phyloP scores from a whole-genome alignment of 2,888 invertebrate species.

The Diarsia rubi region DNA sequence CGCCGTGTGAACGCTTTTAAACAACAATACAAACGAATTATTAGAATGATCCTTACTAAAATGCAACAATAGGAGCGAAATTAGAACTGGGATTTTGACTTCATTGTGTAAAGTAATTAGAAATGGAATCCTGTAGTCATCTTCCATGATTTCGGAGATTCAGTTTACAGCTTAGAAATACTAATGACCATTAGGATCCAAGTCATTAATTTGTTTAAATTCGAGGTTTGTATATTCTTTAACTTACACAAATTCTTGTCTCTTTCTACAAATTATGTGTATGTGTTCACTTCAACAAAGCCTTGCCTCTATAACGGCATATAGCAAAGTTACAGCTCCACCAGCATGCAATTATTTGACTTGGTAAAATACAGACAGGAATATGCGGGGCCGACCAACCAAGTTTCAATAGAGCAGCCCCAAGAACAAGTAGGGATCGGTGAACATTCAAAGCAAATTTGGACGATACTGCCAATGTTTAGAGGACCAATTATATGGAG shows the following conservation, averaged over 20 bases:
- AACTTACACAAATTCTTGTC: neutral
- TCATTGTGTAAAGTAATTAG: slow-evolving; percentile 35
- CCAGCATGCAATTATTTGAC: slow-evolving; percentile 33
- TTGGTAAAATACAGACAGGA: slow-evolving; percentile 17
- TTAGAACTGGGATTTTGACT: slow-evolving; percentile 47
- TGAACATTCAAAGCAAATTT: neutral
- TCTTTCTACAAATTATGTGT: neutral
- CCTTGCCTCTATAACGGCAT: neutral
- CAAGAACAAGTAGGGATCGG: slow-evolving; percentile 1
- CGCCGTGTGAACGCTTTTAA: slow-evolving; percentile 47
- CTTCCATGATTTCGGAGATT: slow-evolving; percentile 23
- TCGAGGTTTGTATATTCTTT: neutral
- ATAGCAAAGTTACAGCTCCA: slow-evolving; percentile 6
- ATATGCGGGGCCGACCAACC: slow-evolving; percentile 33
- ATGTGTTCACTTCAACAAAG: neutral
- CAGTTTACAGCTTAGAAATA: slow-evolving; percentile 15
- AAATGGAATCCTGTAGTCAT: slow-evolving; percentile 19
- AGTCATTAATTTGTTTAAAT: slow-evolving; percentile 4
- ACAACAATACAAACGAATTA: slow-evolving; percentile 57
- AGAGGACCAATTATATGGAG: neutral
- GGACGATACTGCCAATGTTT: neutral
- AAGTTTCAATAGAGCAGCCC: slow-evolving; percentile 20
- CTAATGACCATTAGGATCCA: slow-evolving; percentile 1
- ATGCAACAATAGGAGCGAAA: slow-evolving; percentile 52
- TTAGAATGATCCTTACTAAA: slow-evolving; percentile 36